phyloP scores from a whole-genome alignment of 2,113 vertebrate species.

The Canis aureus region DNA sequence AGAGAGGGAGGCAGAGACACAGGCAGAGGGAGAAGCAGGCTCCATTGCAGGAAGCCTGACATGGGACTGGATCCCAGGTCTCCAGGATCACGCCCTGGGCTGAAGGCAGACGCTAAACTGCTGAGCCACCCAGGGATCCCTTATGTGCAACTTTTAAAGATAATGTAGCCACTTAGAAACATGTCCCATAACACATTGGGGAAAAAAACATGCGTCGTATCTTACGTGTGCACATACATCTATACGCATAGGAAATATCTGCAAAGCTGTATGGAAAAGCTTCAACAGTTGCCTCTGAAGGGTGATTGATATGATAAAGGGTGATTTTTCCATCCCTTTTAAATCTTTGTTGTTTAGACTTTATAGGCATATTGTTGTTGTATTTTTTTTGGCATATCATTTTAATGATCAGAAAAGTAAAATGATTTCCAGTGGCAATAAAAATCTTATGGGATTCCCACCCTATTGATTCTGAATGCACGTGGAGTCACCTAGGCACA shows the following conservation, averaged over 20 bases:
- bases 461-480: neutral
- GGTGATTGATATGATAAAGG: neutral
- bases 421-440: neutral
- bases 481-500: neutral
- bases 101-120: no score
- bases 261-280: neutral
- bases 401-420: slow-evolving; percentile 52
- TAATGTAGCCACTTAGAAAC: slow-evolving; percentile 3
- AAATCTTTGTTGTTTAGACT: neutral
- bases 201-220: neutral
- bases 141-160: slow-evolving; percentile 28
- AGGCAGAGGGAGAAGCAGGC: no score
- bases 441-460: neutral
- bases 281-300: neutral
- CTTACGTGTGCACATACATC: neutral
- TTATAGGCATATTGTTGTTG: neutral
- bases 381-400: neutral
- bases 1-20: no score
- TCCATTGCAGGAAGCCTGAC: no score
- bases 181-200: neutral
- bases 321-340: neutral
- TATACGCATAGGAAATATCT: neutral
- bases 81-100: no score
- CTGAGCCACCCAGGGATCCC: neutral
- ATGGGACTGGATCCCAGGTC: no score